Conservation (phyloP, 2,888 invertebrate genomes). For the Pyrrhosoma nymphula region DNA sequence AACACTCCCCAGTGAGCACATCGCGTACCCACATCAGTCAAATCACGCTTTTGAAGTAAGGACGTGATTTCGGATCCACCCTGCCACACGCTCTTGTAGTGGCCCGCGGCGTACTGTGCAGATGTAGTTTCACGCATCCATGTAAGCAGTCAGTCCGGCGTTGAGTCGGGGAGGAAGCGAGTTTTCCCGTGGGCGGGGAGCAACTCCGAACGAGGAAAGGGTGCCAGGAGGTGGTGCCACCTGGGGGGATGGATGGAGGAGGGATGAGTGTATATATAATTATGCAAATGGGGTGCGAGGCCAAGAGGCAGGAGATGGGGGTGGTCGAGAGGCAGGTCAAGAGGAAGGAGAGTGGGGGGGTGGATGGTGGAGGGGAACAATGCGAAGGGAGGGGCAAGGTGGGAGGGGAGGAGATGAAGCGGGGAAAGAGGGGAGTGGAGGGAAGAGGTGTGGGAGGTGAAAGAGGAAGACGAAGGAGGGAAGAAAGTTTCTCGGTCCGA, state of each 20-base stretch:
- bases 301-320: not conserved
- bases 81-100: too few relatives aligned
- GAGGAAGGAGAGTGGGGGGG: not conserved
- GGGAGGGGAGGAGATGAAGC: not conserved
- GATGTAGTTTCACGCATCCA: not conserved
- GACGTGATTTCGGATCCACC: too few relatives aligned
- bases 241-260: too few relatives aligned
- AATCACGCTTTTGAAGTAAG: too few relatives aligned
- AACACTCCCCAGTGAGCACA: too few relatives aligned
- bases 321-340: not conserved
- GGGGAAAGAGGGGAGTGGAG: not conserved
- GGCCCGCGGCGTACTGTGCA: too few relatives aligned
- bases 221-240: constrained; percentile 3
- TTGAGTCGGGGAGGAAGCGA: not conserved
- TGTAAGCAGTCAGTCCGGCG: not conserved
- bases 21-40: too few relatives aligned
- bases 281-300: constrained; percentile 55
- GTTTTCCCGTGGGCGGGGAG: not conserved
- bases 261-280: constrained; percentile 25
- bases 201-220: not conserved
- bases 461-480: not conserved
- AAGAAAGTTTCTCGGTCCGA: not conserved
- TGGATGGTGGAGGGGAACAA: not conserved
- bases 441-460: not conserved
- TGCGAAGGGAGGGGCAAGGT: not conserved